Evolutionary conservation across 1,140 invertebrate genomes (phyloP).

Genomic region (Limonius californicus): DNA sequence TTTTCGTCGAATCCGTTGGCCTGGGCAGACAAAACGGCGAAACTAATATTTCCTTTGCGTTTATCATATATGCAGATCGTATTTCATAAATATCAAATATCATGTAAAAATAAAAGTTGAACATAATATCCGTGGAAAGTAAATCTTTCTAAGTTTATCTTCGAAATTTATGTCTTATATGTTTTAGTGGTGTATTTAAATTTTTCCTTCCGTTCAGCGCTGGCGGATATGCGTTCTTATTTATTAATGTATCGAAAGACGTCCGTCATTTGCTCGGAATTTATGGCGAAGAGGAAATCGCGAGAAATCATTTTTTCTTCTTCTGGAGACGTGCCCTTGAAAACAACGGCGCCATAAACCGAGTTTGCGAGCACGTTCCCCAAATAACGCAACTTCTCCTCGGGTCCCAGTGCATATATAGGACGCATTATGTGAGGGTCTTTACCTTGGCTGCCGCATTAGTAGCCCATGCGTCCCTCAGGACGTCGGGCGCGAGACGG

Average conservation of each 20-base stretch:
- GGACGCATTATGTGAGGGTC: constrained; percentile 12
- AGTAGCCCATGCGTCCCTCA: constrained; percentile 3
- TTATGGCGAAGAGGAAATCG: background rate
- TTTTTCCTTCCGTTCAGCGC: background rate
- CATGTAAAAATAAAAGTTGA: too few species aligned
- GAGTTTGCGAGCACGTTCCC: background rate
- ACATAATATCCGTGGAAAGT: too few species aligned
- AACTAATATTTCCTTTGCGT: background rate
- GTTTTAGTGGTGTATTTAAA: background rate
- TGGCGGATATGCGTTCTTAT: background rate
- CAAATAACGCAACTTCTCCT: background rate
- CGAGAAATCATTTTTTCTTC: too few species aligned
- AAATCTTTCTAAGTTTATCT: too few species aligned
- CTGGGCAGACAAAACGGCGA: too few species aligned
- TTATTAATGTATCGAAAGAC: background rate
- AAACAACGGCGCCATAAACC: background rate
- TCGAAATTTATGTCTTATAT: too few species aligned
- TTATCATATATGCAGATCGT: too few species aligned
- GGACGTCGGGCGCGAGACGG: constrained; percentile 6
- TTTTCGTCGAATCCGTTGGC: too few species aligned
- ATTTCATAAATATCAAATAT: too few species aligned
- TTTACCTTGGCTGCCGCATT: constrained; percentile 10
- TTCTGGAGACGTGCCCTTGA: background rate
- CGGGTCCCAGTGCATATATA: constrained; percentile 2
- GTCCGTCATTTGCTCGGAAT: background rate